Percentiles rank a stretch among this genome's conserved stretches.
phyloP scores from a whole-genome alignment of 1,140 invertebrate species.

The Hycleus cichorii region DNA sequence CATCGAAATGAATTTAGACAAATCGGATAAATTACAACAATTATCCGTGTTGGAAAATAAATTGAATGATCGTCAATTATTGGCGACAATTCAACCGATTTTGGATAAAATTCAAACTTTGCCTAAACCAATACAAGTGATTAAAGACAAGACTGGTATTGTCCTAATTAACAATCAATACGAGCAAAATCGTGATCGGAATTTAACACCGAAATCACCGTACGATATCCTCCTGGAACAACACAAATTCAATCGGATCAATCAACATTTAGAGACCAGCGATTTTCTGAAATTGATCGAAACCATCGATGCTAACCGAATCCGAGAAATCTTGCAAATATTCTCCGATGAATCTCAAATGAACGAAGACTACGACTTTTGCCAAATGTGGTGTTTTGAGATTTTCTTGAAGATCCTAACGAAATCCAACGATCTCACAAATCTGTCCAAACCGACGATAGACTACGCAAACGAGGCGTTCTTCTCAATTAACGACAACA shows the following conservation, averaged over 20 bases:
- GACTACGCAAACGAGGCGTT: conserved; percentile 26
- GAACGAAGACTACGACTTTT: not conserved
- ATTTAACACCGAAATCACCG: conserved; percentile 1
- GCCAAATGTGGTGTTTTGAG: not conserved
- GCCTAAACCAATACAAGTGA: conserved; percentile 13
- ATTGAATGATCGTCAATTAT: conserved; percentile 20
- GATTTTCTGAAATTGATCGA: conserved; percentile 16
- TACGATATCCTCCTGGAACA: conserved; percentile 17
- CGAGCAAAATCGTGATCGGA: not conserved
- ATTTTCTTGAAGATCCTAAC: conserved; percentile 18
- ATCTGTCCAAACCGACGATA: conserved; percentile 15
- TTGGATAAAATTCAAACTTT: conserved; percentile 26
- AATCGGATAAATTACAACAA: conserved; percentile 28
- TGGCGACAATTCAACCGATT: conserved; percentile 22
- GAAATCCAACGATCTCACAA: conserved; percentile 21
- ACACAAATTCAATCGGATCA: conserved; percentile 25
- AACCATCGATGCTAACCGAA: too few species aligned
- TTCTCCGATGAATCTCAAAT: not conserved
- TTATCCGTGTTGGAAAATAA: conserved; percentile 30
- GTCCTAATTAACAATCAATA: conserved; percentile 15
- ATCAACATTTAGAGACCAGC: conserved; percentile 22
- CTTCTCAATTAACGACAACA: conserved; percentile 17
- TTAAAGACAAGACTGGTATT: conserved; percentile 27
- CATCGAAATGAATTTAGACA: conserved; percentile 18
- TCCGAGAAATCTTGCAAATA: not conserved